Conservation (phyloP, 2,888 invertebrate species). For the Hemaris fuciformis region DNA sequence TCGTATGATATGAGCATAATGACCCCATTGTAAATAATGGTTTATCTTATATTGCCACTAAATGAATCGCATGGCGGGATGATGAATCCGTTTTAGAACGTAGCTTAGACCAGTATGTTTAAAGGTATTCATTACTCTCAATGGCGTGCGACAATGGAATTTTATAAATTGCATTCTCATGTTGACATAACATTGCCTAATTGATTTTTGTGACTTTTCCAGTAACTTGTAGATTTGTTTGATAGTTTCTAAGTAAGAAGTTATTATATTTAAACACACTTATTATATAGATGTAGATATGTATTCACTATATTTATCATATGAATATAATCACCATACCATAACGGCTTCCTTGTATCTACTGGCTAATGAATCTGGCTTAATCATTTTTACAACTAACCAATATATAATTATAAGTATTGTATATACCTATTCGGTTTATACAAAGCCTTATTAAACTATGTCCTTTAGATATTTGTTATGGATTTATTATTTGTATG, state of each 20-base stretch:
- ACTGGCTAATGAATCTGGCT: background rate
- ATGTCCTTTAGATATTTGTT: background rate
- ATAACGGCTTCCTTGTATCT: background rate
- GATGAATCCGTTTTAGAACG: background rate
- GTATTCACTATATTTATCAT: background rate
- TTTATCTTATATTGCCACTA: background rate
- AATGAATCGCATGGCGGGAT: slow-evolving; percentile 6
- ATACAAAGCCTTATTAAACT: background rate
- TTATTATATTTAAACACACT: background rate
- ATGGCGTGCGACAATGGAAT: background rate
- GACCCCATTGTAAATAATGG: background rate
- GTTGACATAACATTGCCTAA: background rate
- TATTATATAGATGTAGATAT: background rate
- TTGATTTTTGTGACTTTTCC: background rate
- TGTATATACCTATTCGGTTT: background rate
- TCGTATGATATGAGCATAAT: background rate
- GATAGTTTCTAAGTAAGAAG: background rate
- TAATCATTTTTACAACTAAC: background rate
- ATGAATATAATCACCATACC: background rate
- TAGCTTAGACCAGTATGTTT: background rate
- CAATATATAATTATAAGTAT: background rate
- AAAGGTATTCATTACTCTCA: background rate
- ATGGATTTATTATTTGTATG: too few species aligned
- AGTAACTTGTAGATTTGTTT: background rate
- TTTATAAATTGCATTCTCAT: background rate